These are phyloP conservation scores for Halotydeus destructor DNA, from an alignment of 1,140 invertebrate genomes.

Conservation along the genomic window DNA sequence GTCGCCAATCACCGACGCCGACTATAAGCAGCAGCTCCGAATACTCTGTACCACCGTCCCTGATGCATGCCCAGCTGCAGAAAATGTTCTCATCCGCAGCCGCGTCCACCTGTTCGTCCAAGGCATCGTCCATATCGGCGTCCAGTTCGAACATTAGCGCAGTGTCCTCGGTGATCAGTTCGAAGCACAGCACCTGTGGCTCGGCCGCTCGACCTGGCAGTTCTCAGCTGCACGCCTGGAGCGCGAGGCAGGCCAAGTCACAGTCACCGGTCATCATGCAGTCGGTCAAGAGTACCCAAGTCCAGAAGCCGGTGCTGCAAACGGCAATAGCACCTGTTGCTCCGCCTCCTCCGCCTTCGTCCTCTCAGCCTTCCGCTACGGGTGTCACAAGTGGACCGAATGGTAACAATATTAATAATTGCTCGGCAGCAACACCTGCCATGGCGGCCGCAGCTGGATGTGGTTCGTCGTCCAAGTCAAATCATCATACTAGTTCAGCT, in stretches of 20 bases:
- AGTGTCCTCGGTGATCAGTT: constrained; percentile 17
- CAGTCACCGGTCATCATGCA: constrained; percentile 71
- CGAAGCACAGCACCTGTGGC: constrained; percentile 5
- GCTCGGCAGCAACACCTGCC: background rate
- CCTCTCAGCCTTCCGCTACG: background rate
- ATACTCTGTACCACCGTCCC: constrained; percentile 33
- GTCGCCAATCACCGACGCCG: constrained; percentile 17
- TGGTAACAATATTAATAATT: background rate
- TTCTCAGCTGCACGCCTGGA: constrained; percentile 23
- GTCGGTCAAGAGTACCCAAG: constrained; percentile 73
- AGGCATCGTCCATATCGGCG: constrained; percentile 4
- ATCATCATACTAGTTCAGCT: too few species aligned
- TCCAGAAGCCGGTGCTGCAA: constrained; percentile 65
- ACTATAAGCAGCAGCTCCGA: constrained; percentile 37
- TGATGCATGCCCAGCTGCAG: constrained; percentile 48
- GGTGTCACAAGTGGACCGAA: background rate
- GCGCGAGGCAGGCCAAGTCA: constrained; percentile 36
- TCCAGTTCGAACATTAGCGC: constrained; percentile 5
- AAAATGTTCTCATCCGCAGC: constrained; percentile 27
- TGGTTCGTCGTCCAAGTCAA: too few species aligned
- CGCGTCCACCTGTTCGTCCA: constrained; percentile 10
- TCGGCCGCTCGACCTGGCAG: constrained; percentile 14
- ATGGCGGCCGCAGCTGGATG: background rate
- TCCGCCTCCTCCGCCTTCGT: constrained; percentile 12
- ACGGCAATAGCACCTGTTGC: constrained; percentile 68